Evolutionary conservation across 1,140 invertebrate genomes (phyloP).

Genomic region (Monomorium pharaonis): DNA sequence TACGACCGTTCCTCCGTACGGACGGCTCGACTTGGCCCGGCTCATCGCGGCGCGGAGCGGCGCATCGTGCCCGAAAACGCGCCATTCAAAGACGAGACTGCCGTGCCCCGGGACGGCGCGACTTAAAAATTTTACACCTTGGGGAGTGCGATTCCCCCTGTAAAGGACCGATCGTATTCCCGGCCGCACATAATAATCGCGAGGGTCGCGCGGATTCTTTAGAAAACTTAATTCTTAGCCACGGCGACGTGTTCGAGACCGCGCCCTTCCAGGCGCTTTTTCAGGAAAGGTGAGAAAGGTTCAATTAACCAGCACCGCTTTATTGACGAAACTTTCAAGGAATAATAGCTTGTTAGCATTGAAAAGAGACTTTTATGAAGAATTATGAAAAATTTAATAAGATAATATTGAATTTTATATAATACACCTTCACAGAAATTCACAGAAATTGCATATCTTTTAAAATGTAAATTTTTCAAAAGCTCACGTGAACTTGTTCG

Average conservation of each 20-base stretch:
- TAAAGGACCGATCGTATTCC: constrained; percentile 18
- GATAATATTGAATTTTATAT: background rate
- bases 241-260: background rate
- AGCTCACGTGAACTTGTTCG: no score
- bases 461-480: background rate
- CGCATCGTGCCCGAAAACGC: constrained; percentile 28
- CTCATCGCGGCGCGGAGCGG: background rate
- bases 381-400: constrained; percentile 1
- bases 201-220: constrained; percentile 15
- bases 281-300: constrained; percentile 16
- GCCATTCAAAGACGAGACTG: constrained; percentile 24
- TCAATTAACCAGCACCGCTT: constrained; percentile 43
- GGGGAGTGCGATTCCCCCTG: constrained; percentile 1
- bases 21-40: background rate
- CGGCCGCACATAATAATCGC: constrained; percentile 22
- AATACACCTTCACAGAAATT: background rate
- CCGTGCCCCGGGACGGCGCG: background rate
- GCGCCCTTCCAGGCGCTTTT: background rate
- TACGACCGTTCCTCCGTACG: constrained; percentile 58
- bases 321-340: background rate
- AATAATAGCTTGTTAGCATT: constrained; percentile 3
- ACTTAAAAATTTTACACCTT: constrained; percentile 57
- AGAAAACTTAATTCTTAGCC: constrained; percentile 38
- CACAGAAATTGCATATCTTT: background rate
- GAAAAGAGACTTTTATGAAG: background rate